Evolutionary conservation across 1,140 invertebrate species (phyloP), one percentile per base, ranked within the genome.

Genomic region (Magallana angulata): DNA sequence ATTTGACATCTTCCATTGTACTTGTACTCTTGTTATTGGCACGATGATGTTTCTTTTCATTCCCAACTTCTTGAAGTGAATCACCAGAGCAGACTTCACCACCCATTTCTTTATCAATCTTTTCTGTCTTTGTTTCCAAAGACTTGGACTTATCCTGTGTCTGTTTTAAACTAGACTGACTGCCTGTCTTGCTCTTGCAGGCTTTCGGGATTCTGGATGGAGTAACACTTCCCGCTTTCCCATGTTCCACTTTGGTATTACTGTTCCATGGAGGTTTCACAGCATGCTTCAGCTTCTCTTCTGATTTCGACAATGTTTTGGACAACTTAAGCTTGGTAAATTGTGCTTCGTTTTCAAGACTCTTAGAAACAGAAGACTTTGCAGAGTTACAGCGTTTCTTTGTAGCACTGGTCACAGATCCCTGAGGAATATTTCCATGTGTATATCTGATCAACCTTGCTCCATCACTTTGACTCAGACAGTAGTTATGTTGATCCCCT

Each of bases 181-280:
- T 76, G 7, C 18, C 24, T 36, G 30, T 30, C 12, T 76, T 76
- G 36, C 8, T 30, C 36, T 76, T 76, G 24, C 8, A 76, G 24
- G 68, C 68, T 76, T 76, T 76, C 9, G 68, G 68, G 12, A 76
- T 76, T 76, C 68, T 76, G 9, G 68, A 30, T 11, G 68, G 68
- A 7, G 68, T 76, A 76, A 76, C 14, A 30, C 36, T 76, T 30
- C 24, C 68, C 12, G 68, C 1, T 24, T 76, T 76, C 68, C 24
- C 24, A 76, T 76, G 68, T 48, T 76, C 68, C 9, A 76, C 68
- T 76, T 76, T 76, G 9, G 68, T 76, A 12, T 76, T 76, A 9
- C 68, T 76, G 24, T 76, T 76, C 68, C 68, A 76, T 18, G 68
- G 68, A 76, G 68, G 68, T 76, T 76, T 76, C 30, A 12, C 7